Evolutionary conservation across 2,113 vertebrate species (phyloP).

Genomic region (Petroica traversi): DNA sequence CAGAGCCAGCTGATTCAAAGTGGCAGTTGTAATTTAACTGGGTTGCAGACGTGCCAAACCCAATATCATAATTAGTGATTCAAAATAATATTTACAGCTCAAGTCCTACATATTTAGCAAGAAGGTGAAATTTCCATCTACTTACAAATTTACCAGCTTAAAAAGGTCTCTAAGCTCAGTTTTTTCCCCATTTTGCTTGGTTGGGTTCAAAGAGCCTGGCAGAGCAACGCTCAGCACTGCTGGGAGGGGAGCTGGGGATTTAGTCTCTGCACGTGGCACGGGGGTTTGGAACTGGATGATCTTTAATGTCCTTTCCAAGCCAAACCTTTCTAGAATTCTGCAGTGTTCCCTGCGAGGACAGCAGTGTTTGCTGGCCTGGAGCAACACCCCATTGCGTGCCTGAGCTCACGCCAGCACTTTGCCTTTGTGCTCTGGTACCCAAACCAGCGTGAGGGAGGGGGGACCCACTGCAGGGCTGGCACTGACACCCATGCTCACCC

Average conservation of each 20-base stretch:
- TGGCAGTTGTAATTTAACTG: background rate
- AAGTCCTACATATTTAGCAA: background rate
- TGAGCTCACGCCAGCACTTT: background rate
- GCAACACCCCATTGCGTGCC: background rate
- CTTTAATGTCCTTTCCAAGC: background rate
- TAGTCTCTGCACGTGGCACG: background rate
- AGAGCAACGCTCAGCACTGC: background rate
- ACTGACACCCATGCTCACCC: background rate
- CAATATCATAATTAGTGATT: background rate
- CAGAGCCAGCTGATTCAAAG: background rate
- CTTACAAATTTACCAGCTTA: background rate
- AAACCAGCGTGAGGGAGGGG: background rate
- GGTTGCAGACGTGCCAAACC: background rate
- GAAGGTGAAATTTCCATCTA: background rate
- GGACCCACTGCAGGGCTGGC: background rate
- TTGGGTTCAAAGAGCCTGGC: background rate
- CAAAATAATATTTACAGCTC: background rate
- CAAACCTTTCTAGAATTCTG: background rate
- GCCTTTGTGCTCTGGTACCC: background rate
- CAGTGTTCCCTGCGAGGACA: background rate
- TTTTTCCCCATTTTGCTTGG: background rate
- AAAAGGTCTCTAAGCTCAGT: background rate
- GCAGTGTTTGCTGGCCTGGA: background rate
- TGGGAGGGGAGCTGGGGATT: background rate
- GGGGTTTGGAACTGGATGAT: background rate